A percentile compares a stretch with the other conserved stretches of the same genome.
These are phyloP conservation scores for Callyntrura sp. DNA, from an alignment of 2,888 invertebrate species.

Conservation along the genomic window DNA sequence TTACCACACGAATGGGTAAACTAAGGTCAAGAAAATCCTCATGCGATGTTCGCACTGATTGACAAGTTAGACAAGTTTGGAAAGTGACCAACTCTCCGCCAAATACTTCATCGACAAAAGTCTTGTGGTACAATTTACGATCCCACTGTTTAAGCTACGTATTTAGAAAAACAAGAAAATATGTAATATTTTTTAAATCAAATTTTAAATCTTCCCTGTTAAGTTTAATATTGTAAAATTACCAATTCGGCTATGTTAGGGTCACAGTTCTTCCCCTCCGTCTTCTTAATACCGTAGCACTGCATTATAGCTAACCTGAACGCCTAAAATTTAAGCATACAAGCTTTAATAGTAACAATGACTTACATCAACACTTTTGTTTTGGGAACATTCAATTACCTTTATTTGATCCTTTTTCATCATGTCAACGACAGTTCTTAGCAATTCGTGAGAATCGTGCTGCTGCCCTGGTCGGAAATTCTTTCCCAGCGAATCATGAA, in stretches of 20 bases:
- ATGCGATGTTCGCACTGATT: constrained; percentile 93
- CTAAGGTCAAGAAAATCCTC: constrained; percentile 98
- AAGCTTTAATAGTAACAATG: constrained; percentile 4
- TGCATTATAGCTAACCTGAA: constrained; percentile 93
- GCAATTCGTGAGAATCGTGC: constrained; percentile 98
- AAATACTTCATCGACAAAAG: constrained; percentile 93
- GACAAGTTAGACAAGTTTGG: constrained; percentile 95
- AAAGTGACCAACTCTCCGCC: constrained; percentile 96
- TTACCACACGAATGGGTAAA: constrained; percentile 90
- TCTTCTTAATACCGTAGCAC: constrained; percentile 90
- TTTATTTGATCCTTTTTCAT: constrained; percentile 84
- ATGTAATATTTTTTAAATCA: neutral
- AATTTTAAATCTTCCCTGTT: too few relatives aligned
- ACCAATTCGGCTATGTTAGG: constrained; percentile 88
- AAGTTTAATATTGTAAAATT: constrained; percentile 7
- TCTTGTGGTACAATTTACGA: constrained; percentile 85
- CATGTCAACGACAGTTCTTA: constrained; percentile 87
- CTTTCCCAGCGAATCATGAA: constrained; percentile 80
- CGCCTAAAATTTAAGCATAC: constrained; percentile 87
- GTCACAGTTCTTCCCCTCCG: constrained; percentile 88
- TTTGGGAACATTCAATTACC: constrained; percentile 70
- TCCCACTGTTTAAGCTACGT: constrained; percentile 83
- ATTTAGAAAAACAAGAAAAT: constrained; percentile 37
- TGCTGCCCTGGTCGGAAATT: constrained; percentile 97
- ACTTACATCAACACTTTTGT: neutral